These are phyloP conservation scores for Dolichomitus sp. DNA, from an alignment of 2,888 invertebrate species.

Conservation along the genomic window DNA sequence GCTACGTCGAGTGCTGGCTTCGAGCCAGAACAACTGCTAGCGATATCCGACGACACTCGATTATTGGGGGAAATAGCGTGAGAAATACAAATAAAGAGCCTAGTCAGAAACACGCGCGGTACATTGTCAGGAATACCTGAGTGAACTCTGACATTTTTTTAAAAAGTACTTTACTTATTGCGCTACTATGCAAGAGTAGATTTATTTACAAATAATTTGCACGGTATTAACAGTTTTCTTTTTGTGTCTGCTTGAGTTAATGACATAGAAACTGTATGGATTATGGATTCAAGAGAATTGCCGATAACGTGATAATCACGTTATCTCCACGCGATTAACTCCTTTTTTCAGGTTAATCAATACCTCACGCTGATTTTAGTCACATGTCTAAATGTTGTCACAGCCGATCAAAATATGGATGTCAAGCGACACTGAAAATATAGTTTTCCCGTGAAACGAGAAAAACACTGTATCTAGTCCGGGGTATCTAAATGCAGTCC, in stretches of 20 bases:
- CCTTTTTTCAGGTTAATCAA: slow-evolving; percentile 42
- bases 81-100: slow-evolving; percentile 74
- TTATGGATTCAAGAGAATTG: background rate
- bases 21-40: slow-evolving; percentile 73
- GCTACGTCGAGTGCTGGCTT: slow-evolving; percentile 58
- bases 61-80: slow-evolving; percentile 74
- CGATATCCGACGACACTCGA: slow-evolving; percentile 74
- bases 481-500: background rate
- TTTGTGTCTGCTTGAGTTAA: background rate
- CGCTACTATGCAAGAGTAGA: background rate
- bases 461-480: slow-evolving; percentile 9
- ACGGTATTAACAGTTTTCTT: background rate
- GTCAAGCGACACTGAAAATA: background rate
- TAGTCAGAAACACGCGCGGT: background rate
- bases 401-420: background rate
- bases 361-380: slow-evolving; percentile 39
- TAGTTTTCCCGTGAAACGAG: background rate
- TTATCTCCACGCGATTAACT: slow-evolving; percentile 26
- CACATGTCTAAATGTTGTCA: slow-evolving; percentile 36
- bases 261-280: background rate
- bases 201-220: background rate
- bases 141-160: background rate
- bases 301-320: slow-evolving; percentile 24
- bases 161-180: background rate
- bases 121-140: slow-evolving; percentile 2